Conservation (phyloP, 2,888 invertebrate species). For the Hymenopus coronatus region DNA sequence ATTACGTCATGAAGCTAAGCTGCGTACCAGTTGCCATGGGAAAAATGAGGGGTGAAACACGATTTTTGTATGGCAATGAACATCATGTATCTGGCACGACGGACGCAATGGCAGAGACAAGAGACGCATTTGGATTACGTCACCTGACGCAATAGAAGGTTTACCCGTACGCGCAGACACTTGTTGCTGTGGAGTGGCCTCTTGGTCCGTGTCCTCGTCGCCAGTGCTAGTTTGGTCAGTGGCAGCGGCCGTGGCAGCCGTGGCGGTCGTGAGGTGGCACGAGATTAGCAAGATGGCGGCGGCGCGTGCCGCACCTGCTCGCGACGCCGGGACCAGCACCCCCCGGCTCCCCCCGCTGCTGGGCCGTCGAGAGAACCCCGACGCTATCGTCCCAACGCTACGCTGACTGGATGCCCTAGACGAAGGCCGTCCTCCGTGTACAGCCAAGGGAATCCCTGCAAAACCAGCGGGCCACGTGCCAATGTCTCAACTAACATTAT, state of each 20-base stretch:
- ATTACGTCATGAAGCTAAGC: too few relatives aligned
- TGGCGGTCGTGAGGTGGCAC: slow-evolving; percentile 62
- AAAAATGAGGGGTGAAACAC: too few relatives aligned
- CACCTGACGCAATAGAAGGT: slow-evolving; percentile 23
- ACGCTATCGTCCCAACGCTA: slow-evolving; percentile 55
- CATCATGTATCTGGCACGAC: too few relatives aligned
- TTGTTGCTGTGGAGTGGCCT: slow-evolving; percentile 10
- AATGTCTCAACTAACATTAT: too few relatives aligned
- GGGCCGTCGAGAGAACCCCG: slow-evolving; percentile 52
- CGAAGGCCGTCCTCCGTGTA: slow-evolving; percentile 60
- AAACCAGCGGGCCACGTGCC: slow-evolving; percentile 28
- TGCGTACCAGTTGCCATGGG: too few relatives aligned
- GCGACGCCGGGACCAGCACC: slow-evolving; percentile 72
- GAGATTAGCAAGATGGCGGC: slow-evolving; percentile 94
- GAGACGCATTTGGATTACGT: background rate
- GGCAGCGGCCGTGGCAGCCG: slow-evolving; percentile 24
- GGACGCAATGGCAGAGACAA: too few relatives aligned
- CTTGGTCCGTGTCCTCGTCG: slow-evolving; percentile 23
- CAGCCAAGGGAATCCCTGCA: slow-evolving; percentile 58
- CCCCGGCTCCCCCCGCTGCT: slow-evolving; percentile 63
- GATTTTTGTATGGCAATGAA: background rate
- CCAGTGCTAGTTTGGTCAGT: slow-evolving; percentile 20
- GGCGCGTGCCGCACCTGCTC: slow-evolving; percentile 91
- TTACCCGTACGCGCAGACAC: slow-evolving; percentile 25
- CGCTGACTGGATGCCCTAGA: slow-evolving; percentile 56